phyloP scores from a whole-genome alignment of 2,113 vertebrate species.

The Nanorana parkeri region DNA sequence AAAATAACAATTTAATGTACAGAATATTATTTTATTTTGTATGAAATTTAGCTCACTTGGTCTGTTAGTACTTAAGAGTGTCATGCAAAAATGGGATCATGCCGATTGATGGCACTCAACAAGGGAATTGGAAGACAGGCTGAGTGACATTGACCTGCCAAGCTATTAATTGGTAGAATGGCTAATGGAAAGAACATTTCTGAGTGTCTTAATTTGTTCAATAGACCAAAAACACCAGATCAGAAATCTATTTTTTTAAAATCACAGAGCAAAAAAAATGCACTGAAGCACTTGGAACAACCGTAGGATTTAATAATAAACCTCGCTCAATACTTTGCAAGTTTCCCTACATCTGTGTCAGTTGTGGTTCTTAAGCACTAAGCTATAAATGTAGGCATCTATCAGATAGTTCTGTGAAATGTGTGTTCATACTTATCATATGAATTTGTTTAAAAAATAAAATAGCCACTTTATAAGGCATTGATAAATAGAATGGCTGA shows the following conservation, averaged over 20 bases:
- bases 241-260: slow-evolving; percentile 21
- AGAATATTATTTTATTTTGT: slow-evolving; percentile 6
- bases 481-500: background rate
- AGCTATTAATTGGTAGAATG: slow-evolving; percentile 37
- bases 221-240: slow-evolving; percentile 19
- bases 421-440: too few species aligned
- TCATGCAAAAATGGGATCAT: slow-evolving; percentile 44
- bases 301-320: too few species aligned
- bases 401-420: too few species aligned
- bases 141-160: slow-evolving; percentile 25
- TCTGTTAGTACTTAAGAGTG: slow-evolving; percentile 52
- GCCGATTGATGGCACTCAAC: slow-evolving; percentile 12
- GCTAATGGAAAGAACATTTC: background rate
- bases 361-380: too few species aligned
- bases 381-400: too few species aligned
- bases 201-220: slow-evolving; percentile 7
- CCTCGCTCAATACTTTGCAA: too few species aligned
- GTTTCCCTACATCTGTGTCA: too few species aligned
- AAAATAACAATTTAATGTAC: background rate
- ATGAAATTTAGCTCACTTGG: slow-evolving; percentile 49
- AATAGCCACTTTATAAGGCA: background rate
- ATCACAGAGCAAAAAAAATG: background rate
- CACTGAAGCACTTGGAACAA: too few species aligned
- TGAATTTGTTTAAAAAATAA: too few species aligned
- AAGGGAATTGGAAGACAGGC: slow-evolving; percentile 43